Conservation (phyloP, 2,888 invertebrate species). For the Drosophila falleni region DNA sequence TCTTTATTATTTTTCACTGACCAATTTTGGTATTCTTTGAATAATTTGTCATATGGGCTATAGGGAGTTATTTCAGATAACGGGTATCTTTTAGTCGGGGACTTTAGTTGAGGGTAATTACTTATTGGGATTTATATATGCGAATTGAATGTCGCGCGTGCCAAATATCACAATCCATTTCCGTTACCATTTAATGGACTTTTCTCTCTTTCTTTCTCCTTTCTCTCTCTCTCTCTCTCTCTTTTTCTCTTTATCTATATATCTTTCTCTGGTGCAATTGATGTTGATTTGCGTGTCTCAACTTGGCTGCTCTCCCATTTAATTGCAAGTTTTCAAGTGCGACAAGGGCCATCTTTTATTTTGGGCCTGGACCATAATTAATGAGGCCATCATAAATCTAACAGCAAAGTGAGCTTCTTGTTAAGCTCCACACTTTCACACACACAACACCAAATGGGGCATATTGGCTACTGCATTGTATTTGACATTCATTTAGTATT, state of each 20-base stretch:
- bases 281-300: conserved; percentile 77
- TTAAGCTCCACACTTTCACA: conserved; percentile 8
- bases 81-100: not conserved
- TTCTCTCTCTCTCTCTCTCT: not conserved
- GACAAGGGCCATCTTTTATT: conserved; percentile 64
- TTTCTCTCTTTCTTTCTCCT: no score
- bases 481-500: not conserved
- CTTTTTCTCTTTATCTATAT: not conserved
- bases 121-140: conserved; percentile 34
- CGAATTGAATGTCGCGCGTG: conserved; percentile 65
- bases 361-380: conserved; percentile 67
- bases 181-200: conserved; percentile 35
- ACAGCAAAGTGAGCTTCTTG: conserved; percentile 27
- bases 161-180: conserved; percentile 69
- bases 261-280: conserved; percentile 58
- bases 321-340: conserved; percentile 72
- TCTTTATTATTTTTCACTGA: no score
- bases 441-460: conserved; percentile 13
- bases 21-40: not conserved
- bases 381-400: conserved; percentile 77
- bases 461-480: conserved; percentile 19
- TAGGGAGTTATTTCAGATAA: not conserved
- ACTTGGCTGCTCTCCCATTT: conserved; percentile 54
- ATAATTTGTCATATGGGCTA: not conserved
- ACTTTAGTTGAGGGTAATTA: not conserved